A percentile compares a stretch with the other conserved stretches of the same genome.
Evolutionary conservation across 2,113 vertebrate genomes (phyloP).

Genomic region (Brienomyrus longianalis): DNA sequence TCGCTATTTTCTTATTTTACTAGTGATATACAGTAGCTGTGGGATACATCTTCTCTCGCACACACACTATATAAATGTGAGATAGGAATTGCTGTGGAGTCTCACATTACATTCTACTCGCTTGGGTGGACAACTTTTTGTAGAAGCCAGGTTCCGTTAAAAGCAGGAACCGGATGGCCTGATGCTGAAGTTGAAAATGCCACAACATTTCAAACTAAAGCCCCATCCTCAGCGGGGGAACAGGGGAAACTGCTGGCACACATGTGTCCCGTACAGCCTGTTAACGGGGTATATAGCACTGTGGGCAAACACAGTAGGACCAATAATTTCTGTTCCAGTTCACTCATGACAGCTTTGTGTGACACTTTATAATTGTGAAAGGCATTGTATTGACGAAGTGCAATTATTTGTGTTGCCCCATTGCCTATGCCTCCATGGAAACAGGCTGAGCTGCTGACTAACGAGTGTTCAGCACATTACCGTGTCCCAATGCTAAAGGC

Average conservation of each 20-base stretch:
- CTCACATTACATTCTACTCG: background rate
- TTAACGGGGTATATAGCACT: background rate
- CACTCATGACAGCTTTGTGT: background rate
- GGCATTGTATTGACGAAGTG: background rate
- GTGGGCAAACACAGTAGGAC: background rate
- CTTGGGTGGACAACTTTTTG: background rate
- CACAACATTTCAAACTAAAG: background rate
- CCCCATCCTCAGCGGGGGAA: background rate
- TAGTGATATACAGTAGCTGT: background rate
- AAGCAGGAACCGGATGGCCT: background rate
- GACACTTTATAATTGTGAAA: background rate
- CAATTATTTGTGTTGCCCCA: background rate
- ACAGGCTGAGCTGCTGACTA: conserved; percentile 30
- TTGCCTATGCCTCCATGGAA: conserved; percentile 14
- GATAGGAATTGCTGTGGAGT: background rate
- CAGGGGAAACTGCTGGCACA: background rate
- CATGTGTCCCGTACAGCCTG: background rate
- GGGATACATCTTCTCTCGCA: background rate
- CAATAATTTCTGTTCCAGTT: background rate
- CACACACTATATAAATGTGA: background rate
- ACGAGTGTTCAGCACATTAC: conserved; percentile 44
- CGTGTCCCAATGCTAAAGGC: conserved; percentile 29
- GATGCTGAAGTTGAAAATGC: background rate
- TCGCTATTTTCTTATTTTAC: background rate
- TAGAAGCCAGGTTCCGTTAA: background rate